Evolutionary conservation across 2,888 invertebrate genomes (phyloP).

Genomic region (Mesochorus sp.): DNA sequence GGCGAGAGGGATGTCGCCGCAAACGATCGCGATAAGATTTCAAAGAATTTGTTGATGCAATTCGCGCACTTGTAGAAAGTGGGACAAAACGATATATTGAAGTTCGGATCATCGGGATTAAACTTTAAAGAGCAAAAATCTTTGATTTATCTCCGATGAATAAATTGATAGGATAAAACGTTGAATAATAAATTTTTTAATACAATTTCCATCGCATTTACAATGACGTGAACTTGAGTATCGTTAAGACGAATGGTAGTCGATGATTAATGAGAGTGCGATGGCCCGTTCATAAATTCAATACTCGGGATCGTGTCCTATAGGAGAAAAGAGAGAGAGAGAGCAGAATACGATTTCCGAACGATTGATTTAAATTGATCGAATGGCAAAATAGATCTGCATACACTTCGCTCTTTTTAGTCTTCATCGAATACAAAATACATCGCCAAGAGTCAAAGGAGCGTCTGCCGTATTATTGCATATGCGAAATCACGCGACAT

Average conservation of each 20-base stretch:
- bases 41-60: not conserved
- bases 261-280: conserved; percentile 65
- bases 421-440: not conserved
- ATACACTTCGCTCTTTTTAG: conserved; percentile 1
- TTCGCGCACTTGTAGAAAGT: not conserved
- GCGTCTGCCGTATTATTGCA: not conserved
- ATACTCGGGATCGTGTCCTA: conserved; percentile 27
- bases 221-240: too few species aligned
- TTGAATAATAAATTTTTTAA: not conserved
- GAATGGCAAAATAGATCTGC: conserved; percentile 48
- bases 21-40: too few species aligned
- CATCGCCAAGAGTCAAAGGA: not conserved
- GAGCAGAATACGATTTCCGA: conserved; percentile 35
- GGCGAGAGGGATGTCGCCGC: not conserved
- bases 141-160: too few species aligned
- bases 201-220: not conserved
- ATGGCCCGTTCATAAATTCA: conserved; percentile 69
- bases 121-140: too few species aligned
- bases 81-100: not conserved
- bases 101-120: too few species aligned
- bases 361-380: conserved; percentile 62
- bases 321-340: not conserved
- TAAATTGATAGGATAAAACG: too few species aligned
- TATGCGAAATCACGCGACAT: not conserved
- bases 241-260: conserved; percentile 12